Percentiles rank a stretch among this genome's conserved stretches.
phyloP scores from a whole-genome alignment of 2,888 invertebrate species.

The Celastrina argiolus region DNA sequence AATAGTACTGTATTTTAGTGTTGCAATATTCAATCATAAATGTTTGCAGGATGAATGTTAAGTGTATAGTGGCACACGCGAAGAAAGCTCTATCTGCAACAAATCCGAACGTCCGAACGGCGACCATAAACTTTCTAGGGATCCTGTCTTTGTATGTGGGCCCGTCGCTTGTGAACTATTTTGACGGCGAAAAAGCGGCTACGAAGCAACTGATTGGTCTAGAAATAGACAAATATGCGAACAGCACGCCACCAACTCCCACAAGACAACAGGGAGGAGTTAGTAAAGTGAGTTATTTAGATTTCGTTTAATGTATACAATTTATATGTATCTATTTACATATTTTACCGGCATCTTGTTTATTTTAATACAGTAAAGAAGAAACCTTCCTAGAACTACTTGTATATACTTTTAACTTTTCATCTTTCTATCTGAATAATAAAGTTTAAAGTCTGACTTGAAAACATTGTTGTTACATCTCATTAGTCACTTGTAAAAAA shows the following conservation, averaged over 20 bases:
- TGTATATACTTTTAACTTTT: too few relatives aligned
- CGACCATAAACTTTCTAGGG: constrained; percentile 86
- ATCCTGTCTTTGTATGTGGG: constrained; percentile 91
- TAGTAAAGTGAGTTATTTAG: constrained; percentile 51
- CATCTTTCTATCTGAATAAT: too few relatives aligned
- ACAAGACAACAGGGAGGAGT: constrained; percentile 78
- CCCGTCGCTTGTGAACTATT: constrained; percentile 83
- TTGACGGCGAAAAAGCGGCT: constrained; percentile 92
- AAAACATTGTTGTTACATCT: too few relatives aligned
- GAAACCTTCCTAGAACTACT: too few relatives aligned
- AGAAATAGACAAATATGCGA: constrained; percentile 89
- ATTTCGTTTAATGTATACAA: neutral
- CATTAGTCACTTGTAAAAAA: too few relatives aligned
- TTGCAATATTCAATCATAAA: too few relatives aligned
- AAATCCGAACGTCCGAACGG: constrained; percentile 89
- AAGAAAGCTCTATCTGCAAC: constrained; percentile 91
- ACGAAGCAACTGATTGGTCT: constrained; percentile 89
- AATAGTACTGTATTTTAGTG: too few relatives aligned
- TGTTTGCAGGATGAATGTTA: constrained; percentile 80
- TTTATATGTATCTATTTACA: neutral
- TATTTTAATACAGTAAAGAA: too few relatives aligned
- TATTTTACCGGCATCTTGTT: too few relatives aligned
- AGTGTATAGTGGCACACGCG: constrained; percentile 84
- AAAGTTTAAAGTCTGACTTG: too few relatives aligned
- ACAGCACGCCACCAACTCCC: constrained; percentile 86